Percentiles rank a stretch among this genome's conserved stretches.
phyloP scores from a whole-genome alignment of 1,140 invertebrate genomes.

The Campoletis sonorensis region DNA sequence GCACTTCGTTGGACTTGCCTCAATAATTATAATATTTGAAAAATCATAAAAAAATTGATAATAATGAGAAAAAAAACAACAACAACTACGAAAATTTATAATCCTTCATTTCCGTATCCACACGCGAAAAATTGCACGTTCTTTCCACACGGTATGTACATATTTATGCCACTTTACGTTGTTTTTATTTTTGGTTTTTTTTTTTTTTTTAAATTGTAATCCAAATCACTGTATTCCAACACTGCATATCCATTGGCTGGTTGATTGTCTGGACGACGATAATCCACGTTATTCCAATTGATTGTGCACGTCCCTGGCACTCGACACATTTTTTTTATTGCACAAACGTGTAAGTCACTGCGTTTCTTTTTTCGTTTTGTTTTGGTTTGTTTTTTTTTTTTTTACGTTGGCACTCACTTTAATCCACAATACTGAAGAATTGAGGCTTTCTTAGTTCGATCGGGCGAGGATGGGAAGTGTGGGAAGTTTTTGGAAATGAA shows the following conservation, averaged over 20 bases:
- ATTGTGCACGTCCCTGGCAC: conserved; percentile 32
- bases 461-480: no score
- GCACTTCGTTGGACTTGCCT: background rate
- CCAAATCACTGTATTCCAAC: conserved; percentile 62
- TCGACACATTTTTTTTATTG: conserved; percentile 15
- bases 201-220: conserved; percentile 50
- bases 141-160: no score
- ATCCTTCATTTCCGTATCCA: no score
- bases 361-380: background rate
- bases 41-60: no score
- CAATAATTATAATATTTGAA: background rate
- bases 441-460: no score
- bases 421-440: no score
- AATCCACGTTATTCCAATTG: conserved; percentile 45
- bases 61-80: no score
- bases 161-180: conserved; percentile 29
- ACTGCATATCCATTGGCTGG: conserved; percentile 56
- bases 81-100: no score
- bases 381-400: background rate
- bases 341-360: background rate
- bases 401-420: no score
- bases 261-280: conserved; percentile 5
- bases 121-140: no score
- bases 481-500: no score
- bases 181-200: no score